Evolutionary conservation across 2,797 vertebrate genomes (phyloP), one percentile per base, ranked within the genome.

Genomic region (Acanthurus lineatus): DNA sequence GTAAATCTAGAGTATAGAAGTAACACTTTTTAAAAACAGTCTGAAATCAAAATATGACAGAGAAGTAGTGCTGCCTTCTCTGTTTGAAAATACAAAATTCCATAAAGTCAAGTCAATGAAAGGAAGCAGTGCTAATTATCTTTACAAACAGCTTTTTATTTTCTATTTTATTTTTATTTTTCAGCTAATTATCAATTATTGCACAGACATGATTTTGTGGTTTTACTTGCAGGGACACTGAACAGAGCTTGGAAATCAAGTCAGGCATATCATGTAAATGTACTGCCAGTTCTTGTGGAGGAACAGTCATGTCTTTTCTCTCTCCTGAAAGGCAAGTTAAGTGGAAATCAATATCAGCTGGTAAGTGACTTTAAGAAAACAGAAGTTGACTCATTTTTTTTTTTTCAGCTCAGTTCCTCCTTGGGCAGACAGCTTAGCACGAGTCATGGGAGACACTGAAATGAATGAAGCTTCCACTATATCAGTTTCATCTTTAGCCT

Each of bases 341-440:
- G 11, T 52, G 52, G 14, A 32, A 19, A 19, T 28, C 56, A 5
- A 56, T 32, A 53, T 49, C 56, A 59, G 25, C 22, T 47, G 3
- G 4, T 53, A 12, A 60, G 47, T 9, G 19, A 14, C 16, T 65
- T 76, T 5, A 48, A 9, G 47, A 73, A 88, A 71, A 56, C 64
- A 87, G 63, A 87, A 83, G 61, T 15, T 79, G 72, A 78, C 49
- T 74, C 54, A 69, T 54, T 47, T 19, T 6, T 42, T 6, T 42
- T 79, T 80, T 62, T 44, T 65, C 25, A 60, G 74, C 51, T 63
- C 42, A 58, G 56, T 84, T 90, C 69, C 67, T 57, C 73, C 82
- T 63, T 44, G n/a, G 35, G 53, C 22, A 8, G 45, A 73, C 63
- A 15, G 60, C 57, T 83, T 9, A 70, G 28, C 3, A 6, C 11